These are phyloP conservation scores for Cyanistes caeruleus DNA, from an alignment of 2,113 vertebrate genomes.

Conservation along the genomic window DNA sequence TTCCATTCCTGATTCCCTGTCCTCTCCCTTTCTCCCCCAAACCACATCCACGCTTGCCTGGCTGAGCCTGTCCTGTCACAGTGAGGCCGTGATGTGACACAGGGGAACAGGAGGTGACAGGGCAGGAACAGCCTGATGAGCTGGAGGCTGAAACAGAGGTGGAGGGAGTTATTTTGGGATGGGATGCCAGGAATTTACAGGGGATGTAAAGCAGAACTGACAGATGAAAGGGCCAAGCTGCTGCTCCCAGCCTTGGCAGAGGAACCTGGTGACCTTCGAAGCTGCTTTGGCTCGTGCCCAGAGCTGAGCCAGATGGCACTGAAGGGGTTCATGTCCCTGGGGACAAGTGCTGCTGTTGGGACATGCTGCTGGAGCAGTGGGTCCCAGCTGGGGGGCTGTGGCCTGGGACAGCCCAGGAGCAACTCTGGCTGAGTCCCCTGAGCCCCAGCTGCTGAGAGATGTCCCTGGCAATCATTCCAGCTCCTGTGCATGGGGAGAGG, in stretches of 20 bases:
- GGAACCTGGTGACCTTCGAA: not conserved
- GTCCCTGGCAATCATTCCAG: not conserved
- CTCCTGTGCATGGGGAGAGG: not conserved
- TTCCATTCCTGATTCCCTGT: not conserved
- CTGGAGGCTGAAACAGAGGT: constrained; percentile 3
- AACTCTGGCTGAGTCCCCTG: not conserved
- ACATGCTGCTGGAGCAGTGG: fast-evolving
- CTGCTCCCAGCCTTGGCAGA: constrained; percentile 10
- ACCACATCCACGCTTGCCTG: not conserved
- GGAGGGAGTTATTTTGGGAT: constrained; percentile 37
- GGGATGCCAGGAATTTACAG: constrained; percentile 2
- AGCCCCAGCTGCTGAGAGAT: not conserved
- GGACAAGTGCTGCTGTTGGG: not conserved
- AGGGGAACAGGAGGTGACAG: constrained; percentile 20
- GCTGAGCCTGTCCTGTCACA: not conserved
- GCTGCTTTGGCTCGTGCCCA: not conserved
- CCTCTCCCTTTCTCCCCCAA: not conserved
- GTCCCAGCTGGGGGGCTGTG: not conserved
- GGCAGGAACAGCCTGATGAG: constrained; percentile 9
- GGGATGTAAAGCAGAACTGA: constrained; percentile 7
- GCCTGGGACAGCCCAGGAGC: not conserved
- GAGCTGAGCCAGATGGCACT: not conserved
- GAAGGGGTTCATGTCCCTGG: not conserved
- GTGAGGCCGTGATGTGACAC: not conserved
- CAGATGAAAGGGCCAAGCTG: constrained; percentile 46